These are phyloP conservation scores for Bibio marci DNA, from an alignment of 2,888 invertebrate species.

Conservation along the genomic window DNA sequence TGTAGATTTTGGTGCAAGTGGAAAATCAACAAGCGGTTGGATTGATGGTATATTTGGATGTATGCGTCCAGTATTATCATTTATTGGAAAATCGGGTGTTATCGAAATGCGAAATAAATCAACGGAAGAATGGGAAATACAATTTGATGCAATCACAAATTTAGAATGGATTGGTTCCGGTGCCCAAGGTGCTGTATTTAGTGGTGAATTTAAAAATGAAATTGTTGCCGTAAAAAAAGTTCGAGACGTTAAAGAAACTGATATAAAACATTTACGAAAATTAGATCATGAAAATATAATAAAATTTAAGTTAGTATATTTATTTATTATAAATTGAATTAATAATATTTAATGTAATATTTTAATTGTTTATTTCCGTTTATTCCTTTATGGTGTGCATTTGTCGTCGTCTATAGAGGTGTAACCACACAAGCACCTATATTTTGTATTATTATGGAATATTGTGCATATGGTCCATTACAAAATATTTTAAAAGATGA, in stretches of 20 bases:
- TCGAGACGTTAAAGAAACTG: slow-evolving; percentile 77
- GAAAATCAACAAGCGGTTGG: slow-evolving; percentile 49
- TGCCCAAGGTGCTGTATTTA: slow-evolving; percentile 90
- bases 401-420: slow-evolving; percentile 39
- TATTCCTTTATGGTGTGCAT: slow-evolving; percentile 7
- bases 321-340: not conserved
- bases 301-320: slow-evolving; percentile 33
- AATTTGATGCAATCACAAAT: slow-evolving; percentile 76
- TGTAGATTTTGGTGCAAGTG: slow-evolving; percentile 24
- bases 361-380: not conserved
- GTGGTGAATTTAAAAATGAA: slow-evolving; percentile 64
- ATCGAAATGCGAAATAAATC: slow-evolving; percentile 43
- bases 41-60: slow-evolving; percentile 75
- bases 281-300: slow-evolving; percentile 93
- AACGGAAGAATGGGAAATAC: slow-evolving; percentile 84
- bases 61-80: slow-evolving; percentile 68
- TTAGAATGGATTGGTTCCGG: slow-evolving; percentile 87
- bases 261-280: slow-evolving; percentile 79
- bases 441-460: slow-evolving; percentile 97
- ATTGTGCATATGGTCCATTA: slow-evolving; percentile 86
- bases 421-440: slow-evolving; percentile 85
- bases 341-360: slow-evolving; percentile 1
- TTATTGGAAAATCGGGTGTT: slow-evolving; percentile 55
- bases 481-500: slow-evolving; percentile 79
- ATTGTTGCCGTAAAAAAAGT: slow-evolving; percentile 95